These are phyloP conservation scores for Pissodes strobi DNA, from an alignment of 1,140 invertebrate genomes.

Conservation along the genomic window DNA sequence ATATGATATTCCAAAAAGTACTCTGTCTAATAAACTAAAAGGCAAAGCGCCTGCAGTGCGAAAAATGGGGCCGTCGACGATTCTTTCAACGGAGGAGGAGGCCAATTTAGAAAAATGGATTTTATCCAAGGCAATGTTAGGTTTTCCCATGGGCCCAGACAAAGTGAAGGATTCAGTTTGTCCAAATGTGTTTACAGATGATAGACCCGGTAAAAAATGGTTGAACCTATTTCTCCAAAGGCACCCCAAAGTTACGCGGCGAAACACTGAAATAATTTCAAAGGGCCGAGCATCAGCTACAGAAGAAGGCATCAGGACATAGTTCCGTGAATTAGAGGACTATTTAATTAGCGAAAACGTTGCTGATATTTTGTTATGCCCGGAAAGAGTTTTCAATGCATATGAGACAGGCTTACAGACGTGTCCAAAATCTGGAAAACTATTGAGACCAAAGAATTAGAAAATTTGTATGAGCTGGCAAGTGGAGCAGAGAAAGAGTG, in stretches of 20 bases:
- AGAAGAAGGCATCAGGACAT: slow-evolving; percentile 8
- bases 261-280: slow-evolving; percentile 28
- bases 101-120: background rate
- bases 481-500: slow-evolving; percentile 46
- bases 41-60: slow-evolving; percentile 13
- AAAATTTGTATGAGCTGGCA: slow-evolving; percentile 45
- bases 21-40: slow-evolving; percentile 28
- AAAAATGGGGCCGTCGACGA: slow-evolving; percentile 24
- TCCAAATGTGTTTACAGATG: slow-evolving; percentile 12
- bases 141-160: slow-evolving; percentile 27
- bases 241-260: slow-evolving; percentile 11
- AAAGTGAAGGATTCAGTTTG: slow-evolving; percentile 6
- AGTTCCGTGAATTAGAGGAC: slow-evolving; percentile 13
- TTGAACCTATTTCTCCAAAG: too few relatives aligned
- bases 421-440: slow-evolving; percentile 44
- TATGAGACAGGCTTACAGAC: too few relatives aligned
- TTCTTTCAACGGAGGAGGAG: slow-evolving; percentile 9
- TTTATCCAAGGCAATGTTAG: slow-evolving; percentile 28
- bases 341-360: background rate
- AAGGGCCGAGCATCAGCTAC: slow-evolving; percentile 22
- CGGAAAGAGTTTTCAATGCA: slow-evolving; percentile 52
- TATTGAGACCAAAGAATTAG: slow-evolving; percentile 40
- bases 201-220: slow-evolving; percentile 15
- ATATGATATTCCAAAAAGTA: slow-evolving; percentile 46
- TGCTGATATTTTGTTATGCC: too few relatives aligned